phyloP scores from a whole-genome alignment of 2,797 vertebrate genomes.

The Champsocephalus gunnari region DNA sequence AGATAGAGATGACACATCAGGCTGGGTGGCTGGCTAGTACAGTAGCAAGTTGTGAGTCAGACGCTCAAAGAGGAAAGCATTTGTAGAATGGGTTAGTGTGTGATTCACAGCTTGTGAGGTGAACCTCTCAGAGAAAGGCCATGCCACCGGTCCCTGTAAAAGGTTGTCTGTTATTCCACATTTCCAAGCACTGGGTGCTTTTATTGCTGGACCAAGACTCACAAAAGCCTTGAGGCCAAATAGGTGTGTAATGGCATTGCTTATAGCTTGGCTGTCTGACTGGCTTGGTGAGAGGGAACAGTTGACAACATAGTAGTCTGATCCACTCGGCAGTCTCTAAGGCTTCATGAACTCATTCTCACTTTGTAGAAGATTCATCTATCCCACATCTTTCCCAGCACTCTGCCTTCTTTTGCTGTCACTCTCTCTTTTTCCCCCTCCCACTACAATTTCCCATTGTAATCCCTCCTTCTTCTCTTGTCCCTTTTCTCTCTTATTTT shows the following conservation, averaged over 20 bases:
- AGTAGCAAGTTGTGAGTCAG: slow-evolving; percentile 73
- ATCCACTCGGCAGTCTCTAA: slow-evolving; percentile 47
- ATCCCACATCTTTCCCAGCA: slow-evolving; percentile 56
- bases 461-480: slow-evolving; percentile 58
- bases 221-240: slow-evolving; percentile 74
- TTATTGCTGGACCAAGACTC: slow-evolving; percentile 79
- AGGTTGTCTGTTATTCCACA: slow-evolving; percentile 80
- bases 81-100: slow-evolving; percentile 76
- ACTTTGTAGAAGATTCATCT: slow-evolving; percentile 49
- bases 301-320: slow-evolving; percentile 62
- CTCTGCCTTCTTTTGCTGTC: slow-evolving; percentile 45
- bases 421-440: slow-evolving; percentile 46
- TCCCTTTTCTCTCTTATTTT: slow-evolving; percentile 51
- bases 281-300: slow-evolving; percentile 55
- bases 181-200: slow-evolving; percentile 80
- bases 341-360: slow-evolving; percentile 58
- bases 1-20: slow-evolving; percentile 68
- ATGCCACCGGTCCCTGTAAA: slow-evolving; percentile 77
- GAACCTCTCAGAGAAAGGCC: slow-evolving; percentile 60
- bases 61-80: slow-evolving; percentile 64
- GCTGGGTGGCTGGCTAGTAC: slow-evolving; percentile 57
- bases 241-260: slow-evolving; percentile 66
- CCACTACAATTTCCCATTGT: slow-evolving; percentile 63
- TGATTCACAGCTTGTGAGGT: slow-evolving; percentile 67
- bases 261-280: slow-evolving; percentile 36